These are phyloP conservation scores for Theonella swinhoei DNA, from an alignment of 37 sponge, comb jelly and placozoan genomes.

Conservation along the genomic window DNA sequence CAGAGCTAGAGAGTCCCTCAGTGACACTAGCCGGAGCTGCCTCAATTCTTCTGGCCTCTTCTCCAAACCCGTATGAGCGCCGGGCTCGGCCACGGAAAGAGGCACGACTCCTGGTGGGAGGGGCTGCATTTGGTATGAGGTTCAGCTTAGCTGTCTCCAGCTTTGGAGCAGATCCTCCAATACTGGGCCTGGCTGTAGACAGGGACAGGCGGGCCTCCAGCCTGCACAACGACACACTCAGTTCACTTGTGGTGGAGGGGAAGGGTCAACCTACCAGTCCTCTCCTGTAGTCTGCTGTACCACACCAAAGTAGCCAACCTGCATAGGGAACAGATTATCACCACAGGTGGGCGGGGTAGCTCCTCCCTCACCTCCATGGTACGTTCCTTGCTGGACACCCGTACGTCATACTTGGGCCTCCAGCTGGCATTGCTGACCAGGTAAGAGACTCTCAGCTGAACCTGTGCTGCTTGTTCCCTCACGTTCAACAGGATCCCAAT, in stretches of 20 bases:
- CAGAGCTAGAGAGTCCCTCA: conserved; percentile 64
- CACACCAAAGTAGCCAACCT: conserved; percentile 89
- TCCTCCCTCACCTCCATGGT: no score
- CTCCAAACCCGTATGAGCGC: conserved; percentile 9
- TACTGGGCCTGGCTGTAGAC: conserved; percentile 87
- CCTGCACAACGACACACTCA: conserved; percentile 21
- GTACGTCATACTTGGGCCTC: conserved; percentile 90
- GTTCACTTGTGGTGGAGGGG: not conserved
- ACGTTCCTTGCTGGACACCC: conserved; percentile 70
- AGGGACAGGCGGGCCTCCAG: conserved; percentile 66
- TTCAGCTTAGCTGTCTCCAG: conserved; percentile 59
- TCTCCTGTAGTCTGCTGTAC: conserved; percentile 91
- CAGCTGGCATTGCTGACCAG: conserved; percentile 87
- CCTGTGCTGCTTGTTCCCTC: conserved; percentile 57
- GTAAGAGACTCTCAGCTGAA: conserved; percentile 73
- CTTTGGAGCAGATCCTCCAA: conserved; percentile 75
- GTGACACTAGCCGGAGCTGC: conserved; percentile 28
- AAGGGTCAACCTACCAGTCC: conserved; percentile 65
- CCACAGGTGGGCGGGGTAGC: no score
- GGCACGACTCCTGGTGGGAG: conserved; percentile 1
- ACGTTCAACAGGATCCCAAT: conserved; percentile 74
- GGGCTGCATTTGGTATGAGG: conserved; percentile 30
- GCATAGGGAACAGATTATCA: no score
- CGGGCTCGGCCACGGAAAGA: not conserved
- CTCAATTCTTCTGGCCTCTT: conserved; percentile 3